Evolutionary conservation across 2,113 vertebrate species (phyloP), one percentile per base, ranked within the genome.

Genomic region (Shinisaurus crocodilurus): DNA sequence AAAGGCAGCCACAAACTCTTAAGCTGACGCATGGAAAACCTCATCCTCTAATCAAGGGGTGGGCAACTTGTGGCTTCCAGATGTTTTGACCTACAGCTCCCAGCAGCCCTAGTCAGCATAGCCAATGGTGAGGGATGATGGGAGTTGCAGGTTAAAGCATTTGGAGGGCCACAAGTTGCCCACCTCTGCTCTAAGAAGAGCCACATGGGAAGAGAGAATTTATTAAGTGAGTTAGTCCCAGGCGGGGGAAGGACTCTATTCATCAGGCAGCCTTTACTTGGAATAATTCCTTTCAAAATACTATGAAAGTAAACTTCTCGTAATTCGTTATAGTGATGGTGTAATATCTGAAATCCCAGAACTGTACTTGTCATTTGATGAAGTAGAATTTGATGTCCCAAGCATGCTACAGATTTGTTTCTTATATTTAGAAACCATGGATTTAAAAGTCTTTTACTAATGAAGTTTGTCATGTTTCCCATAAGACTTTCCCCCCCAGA

Each of bases 401-500:
- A 93, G 86, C 95, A 92, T 90, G 86, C 85, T 95, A 93, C 88
- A 95, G 86, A 88, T 93, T 93, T 93, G 89, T 90, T 89, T 90
- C 90, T 95, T 63, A 69, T 85, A 94, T 93, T 57, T 90, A 97
- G 94, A 96, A 96, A 92, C 91, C 70, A 84, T 93, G 88, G 90
- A 93, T 93, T 95, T 96, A 63, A 91, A n/a, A 94, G 90, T 85
- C 90, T 87, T 90, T 91, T 95, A 95, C 90, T 96, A 92, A 96
- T 96, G 92, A 95, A 95, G 89, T 93, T 93, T 93, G 90, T 90
- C 89, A 91, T 96, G 92, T 95, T 97, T 97, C 97, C 96, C 97
- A 97, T 95, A 96, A 95, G 95, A 93, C 92, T 95, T 29, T 80
- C 96, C 91, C 94, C 95, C 96, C 96, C 97, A 96, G 96, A 97